phyloP scores from a whole-genome alignment of 2,113 vertebrate species.

The Lichenostomus cassidix region DNA sequence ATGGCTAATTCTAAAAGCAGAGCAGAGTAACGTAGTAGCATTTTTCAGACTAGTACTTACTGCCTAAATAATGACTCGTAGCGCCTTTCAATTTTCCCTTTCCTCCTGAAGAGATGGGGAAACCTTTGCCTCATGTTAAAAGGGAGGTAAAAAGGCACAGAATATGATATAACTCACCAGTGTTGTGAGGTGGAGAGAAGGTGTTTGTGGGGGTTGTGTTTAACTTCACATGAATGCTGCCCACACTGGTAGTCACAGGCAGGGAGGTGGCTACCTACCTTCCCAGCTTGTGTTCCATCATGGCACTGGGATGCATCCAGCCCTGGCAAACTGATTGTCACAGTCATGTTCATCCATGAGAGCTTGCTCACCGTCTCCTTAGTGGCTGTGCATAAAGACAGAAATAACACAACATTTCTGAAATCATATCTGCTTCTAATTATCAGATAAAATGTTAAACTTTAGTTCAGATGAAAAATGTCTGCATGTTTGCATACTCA shows the following conservation, averaged over 20 bases:
- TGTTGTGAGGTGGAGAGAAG: neutral
- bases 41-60: neutral
- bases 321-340: neutral
- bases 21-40: neutral
- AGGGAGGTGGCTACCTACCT: neutral
- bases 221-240: neutral
- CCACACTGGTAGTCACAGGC: neutral
- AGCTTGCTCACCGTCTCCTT: neutral
- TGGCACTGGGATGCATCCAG: neutral
- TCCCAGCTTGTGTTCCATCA: neutral
- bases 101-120: neutral
- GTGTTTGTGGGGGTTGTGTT: neutral
- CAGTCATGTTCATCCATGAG: neutral
- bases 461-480: neutral
- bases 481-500: neutral
- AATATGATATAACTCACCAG: neutral
- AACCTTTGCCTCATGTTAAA: neutral
- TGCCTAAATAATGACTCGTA: neutral
- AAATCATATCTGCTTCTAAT: neutral
- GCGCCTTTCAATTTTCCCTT: neutral
- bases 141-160: neutral
- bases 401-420: neutral
- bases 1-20: constrained; percentile 15
- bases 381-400: neutral
- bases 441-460: neutral